Conservation (phyloP, 2,888 invertebrate species). For the Strigamia crassipes region DNA sequence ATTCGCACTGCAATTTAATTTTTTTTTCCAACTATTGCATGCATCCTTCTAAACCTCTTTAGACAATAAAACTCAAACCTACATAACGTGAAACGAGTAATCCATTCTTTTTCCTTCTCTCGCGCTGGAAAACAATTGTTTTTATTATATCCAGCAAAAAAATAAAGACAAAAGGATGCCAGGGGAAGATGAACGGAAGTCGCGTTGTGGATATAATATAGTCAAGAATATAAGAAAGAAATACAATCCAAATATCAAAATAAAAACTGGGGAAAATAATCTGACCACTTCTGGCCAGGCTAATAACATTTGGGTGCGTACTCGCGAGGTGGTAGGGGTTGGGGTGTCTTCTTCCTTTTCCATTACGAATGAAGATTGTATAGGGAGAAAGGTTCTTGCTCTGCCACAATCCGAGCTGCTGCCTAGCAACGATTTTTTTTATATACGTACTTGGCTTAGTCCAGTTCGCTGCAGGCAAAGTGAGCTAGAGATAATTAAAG, state of each 20-base stretch:
- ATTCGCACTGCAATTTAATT: slow-evolving; percentile 38
- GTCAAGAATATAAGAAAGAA: neutral
- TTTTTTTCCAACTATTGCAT: slow-evolving; percentile 12
- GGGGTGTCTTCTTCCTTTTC: slow-evolving; percentile 40
- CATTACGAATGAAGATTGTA: slow-evolving; percentile 40
- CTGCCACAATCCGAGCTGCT: slow-evolving; percentile 24
- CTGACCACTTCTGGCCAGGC: slow-evolving; percentile 37
- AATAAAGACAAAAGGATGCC: neutral
- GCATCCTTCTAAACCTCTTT: slow-evolving; percentile 42
- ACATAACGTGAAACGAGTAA: slow-evolving; percentile 26
- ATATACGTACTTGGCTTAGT: neutral
- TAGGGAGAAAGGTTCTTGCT: slow-evolving; percentile 25
- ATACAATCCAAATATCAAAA: neutral
- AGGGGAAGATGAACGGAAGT: neutral
- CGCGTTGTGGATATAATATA: neutral
- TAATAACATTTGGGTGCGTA: slow-evolving; percentile 35
- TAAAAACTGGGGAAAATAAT: slow-evolving; percentile 29
- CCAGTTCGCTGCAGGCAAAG: slow-evolving; percentile 15
- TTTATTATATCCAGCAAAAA: slow-evolving; percentile 3
- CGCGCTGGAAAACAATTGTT: slow-evolving; percentile 1
- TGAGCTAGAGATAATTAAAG: slow-evolving; percentile 9
- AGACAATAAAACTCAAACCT: slow-evolving; percentile 38
- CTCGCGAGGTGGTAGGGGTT: neutral
- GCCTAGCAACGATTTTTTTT: slow-evolving; percentile 17
- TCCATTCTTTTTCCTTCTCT: neutral